Evolutionary conservation across 2,113 vertebrate species (phyloP), one percentile per base, ranked within the genome.

Genomic region (Hystrix brachyura): DNA sequence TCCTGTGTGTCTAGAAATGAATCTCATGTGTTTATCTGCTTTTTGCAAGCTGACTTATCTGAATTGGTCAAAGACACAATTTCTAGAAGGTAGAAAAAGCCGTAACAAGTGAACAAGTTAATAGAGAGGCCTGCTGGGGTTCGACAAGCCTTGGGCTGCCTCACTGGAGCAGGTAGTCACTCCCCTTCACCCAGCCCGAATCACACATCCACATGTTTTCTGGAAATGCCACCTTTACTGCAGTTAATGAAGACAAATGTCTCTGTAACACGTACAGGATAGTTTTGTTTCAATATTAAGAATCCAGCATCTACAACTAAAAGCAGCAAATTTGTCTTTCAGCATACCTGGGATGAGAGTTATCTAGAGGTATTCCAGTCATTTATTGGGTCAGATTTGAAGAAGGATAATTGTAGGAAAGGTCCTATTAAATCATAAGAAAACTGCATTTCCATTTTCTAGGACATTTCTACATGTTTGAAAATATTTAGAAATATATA

Each of bases 391-490:
- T 90, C 90, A 34, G 12, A 89, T 83, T 87, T 87, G 19, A 89
- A 91, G 55, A 79, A 21, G 18, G 32, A 92, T 12, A 87, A 76
- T 53, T 80, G 72, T 51, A 74, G 84, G 46, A 90, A 96, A 72
- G 21, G 76, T 53, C 46, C 60, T 60, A 90, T 32, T 94, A 95
- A 94, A 57, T 92, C 18, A 84, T 15, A 48, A 60, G 67, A 95
- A 32, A 90, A 64, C 9, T 5, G 38, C 38, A 38, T 38, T 38
- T 91, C 64, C n/a, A 84, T 76, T 96, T 94, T 94, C 88, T 48
- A 76, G 55, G 21, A 38, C 9, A 76, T 59, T 87, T 85, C 59
- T 81, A 90, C 46, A 74, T 17, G 38, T 17, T 48, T 51, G 29
- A 76, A 71, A 87, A 74, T 48, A 25, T 83, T 89, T 79, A 57